Percentiles rank a stretch among this genome's conserved stretches.
phyloP scores from a whole-genome alignment of 2,797 vertebrate species.

The Rhinatrema bivittatum region DNA sequence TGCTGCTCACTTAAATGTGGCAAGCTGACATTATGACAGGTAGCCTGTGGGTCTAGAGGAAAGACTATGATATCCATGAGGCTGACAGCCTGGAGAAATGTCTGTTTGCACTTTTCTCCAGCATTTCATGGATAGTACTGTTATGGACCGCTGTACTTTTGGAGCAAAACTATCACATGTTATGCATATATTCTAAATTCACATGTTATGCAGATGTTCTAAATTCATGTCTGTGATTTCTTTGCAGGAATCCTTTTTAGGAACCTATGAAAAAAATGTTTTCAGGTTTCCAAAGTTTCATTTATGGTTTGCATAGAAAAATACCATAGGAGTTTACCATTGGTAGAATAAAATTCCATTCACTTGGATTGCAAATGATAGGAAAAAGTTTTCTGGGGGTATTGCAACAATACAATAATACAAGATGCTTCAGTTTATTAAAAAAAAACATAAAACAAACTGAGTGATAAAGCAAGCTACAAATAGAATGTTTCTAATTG shows the following conservation, averaged over 20 bases:
- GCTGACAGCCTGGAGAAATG: too few species aligned
- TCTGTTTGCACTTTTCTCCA: too few species aligned
- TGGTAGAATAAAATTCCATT: conserved; percentile 48
- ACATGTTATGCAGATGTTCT: too few species aligned
- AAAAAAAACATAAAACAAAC: conserved; percentile 49
- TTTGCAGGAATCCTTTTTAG: conserved; percentile 20
- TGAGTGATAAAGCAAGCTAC: conserved; percentile 49
- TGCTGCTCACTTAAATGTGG: too few species aligned
- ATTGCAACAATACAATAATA: conserved; percentile 60
- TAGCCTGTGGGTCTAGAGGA: too few species aligned
- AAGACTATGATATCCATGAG: too few species aligned
- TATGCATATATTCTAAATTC: too few species aligned
- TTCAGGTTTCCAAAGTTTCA: conserved; percentile 40
- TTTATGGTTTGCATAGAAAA: conserved; percentile 57
- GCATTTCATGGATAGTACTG: too few species aligned
- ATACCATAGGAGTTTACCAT: conserved; percentile 45
- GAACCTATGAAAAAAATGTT: conserved; percentile 28
- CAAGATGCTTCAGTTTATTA: conserved; percentile 56
- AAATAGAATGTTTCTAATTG: conserved; percentile 35
- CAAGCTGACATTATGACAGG: too few species aligned
- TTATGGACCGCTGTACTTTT: too few species aligned
- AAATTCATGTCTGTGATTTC: background rate
- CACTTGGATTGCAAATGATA: conserved; percentile 56
- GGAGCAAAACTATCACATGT: too few species aligned
- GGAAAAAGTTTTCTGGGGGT: conserved; percentile 53